Base-by-base conservation (phyloP, 2,888 invertebrate genomes). In the Pristionchus maxplancki region DNA sequence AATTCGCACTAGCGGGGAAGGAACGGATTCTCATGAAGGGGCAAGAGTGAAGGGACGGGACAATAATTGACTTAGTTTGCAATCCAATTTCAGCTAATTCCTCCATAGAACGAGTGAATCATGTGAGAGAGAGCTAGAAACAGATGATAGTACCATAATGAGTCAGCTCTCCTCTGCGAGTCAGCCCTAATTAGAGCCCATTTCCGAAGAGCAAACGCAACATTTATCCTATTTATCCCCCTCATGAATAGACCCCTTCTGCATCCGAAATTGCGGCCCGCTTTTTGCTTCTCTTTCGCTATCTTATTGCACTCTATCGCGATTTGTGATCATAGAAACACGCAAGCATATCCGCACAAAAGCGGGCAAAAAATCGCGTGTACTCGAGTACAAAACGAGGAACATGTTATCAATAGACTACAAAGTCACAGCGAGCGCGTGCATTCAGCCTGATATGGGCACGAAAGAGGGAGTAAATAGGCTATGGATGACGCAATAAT, bases 401-500 rank as follows among this genome's bases (percentile, higher is more conserved):
- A 58, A 17, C n/a, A 15, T 34, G 48, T 44, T 40, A 48, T 44
- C 78, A 44, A 78, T 40, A 28, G 44, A 78, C 78, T 40, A 78
- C 78, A 78, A 71, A 71, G 28, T 28, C 1, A n/a, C n/a, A n/a
- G n/a, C n/a, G n/a, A n/a, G n/a, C n/a, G n/a, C n/a, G n/a, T n/a
- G n/a, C n/a, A n/a, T n/a, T n/a, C 1, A 20, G 40, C 24, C n/a
- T 34, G 34, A 31, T 67, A 34, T 6, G 17, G 20, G 34, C 15
- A 50, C 34, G 67, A 31, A 67, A 31, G 34, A 34, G 71, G 40
- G 37, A 24, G 71, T 20, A 34, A 37, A 37, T 8, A 74, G 40
- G 24, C 24, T 74, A 74, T 37, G 34, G 28, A 44, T 78, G 78
- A 78, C 78, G 78, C 44, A 74, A 74, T 37, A 74, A 74, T 48